phyloP scores from a whole-genome alignment of 1,140 invertebrate species.

The Thaumetopoea pityocampa region DNA sequence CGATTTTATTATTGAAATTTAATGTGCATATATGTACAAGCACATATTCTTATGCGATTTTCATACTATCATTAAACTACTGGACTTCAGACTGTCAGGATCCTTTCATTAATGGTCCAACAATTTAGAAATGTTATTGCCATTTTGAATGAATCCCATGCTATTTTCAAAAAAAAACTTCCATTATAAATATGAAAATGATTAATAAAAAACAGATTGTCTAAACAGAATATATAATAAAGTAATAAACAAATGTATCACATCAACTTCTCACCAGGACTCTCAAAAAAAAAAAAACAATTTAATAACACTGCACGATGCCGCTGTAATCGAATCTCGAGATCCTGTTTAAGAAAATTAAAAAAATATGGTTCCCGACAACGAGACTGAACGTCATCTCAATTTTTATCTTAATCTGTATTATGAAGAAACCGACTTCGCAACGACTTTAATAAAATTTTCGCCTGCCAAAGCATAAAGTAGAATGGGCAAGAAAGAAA shows the following conservation, averaged over 20 bases:
- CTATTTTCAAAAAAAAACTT: too few relatives aligned
- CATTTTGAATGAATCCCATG: too few relatives aligned
- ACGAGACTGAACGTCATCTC: conserved; percentile 51
- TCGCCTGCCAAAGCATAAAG: conserved; percentile 24
- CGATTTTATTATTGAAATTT: too few relatives aligned
- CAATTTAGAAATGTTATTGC: too few relatives aligned
- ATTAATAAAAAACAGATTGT: too few relatives aligned
- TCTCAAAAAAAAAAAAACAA: conserved; percentile 44
- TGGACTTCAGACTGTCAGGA: too few relatives aligned
- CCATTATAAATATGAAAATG: too few relatives aligned
- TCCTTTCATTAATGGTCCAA: too few relatives aligned
- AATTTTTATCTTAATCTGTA: conserved; percentile 67
- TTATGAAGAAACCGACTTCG: conserved; percentile 42
- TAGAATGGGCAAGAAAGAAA: conserved; percentile 14
- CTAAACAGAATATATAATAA: conserved; percentile 20
- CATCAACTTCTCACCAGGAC: conserved; percentile 23
- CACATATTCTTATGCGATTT: too few relatives aligned
- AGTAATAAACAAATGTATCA: conserved; percentile 24
- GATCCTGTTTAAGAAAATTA: conserved; percentile 67
- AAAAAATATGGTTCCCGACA: conserved; percentile 57
- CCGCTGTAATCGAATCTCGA: conserved; percentile 54
- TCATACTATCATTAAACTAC: too few relatives aligned
- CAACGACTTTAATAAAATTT: conserved; percentile 41
- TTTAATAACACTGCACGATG: conserved; percentile 48
- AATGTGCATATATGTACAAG: too few relatives aligned